Conservation (phyloP, 2,113 vertebrate species). For the Hippocampus zosterae region DNA sequence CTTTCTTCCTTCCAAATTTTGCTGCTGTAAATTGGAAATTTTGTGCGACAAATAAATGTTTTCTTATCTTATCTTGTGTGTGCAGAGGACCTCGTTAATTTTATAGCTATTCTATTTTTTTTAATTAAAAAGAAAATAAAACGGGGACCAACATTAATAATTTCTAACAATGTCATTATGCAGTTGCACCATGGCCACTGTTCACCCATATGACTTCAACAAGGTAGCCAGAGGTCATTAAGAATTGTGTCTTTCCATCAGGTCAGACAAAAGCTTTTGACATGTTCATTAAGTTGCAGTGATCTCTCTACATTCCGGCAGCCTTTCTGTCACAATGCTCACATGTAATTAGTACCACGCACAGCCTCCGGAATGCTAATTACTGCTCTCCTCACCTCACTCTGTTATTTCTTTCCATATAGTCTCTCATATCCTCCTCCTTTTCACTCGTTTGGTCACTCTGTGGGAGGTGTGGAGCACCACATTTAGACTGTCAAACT, state of each 20-base stretch:
- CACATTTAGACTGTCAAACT: constrained; percentile 58
- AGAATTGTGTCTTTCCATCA: constrained; percentile 45
- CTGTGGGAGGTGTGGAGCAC: constrained; percentile 44
- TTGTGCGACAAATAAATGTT: no score
- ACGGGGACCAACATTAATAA: no score
- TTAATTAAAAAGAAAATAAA: no score
- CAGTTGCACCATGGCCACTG: not conserved
- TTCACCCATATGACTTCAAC: constrained; percentile 10
- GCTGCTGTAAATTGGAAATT: no score
- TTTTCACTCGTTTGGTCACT: constrained; percentile 35
- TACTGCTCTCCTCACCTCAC: constrained; percentile 52
- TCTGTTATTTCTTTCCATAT: constrained; percentile 37
- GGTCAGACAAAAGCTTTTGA: constrained; percentile 59
- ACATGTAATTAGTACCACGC: constrained; percentile 67
- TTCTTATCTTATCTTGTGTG: no score
- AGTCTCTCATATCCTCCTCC: constrained; percentile 31
- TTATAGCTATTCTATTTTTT: not conserved
- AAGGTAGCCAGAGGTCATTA: constrained; percentile 44
- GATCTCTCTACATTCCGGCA: constrained; percentile 60
- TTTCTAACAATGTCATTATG: not conserved
- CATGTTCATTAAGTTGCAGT: constrained; percentile 73
- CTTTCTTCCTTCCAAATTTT: no score
- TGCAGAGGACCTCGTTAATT: no score
- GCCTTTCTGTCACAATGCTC: constrained; percentile 66
- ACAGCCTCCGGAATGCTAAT: constrained; percentile 66